Evolutionary conservation across 2,113 vertebrate genomes (phyloP), one percentile per base, ranked within the genome.

Genomic region (Pholis gunnellus): DNA sequence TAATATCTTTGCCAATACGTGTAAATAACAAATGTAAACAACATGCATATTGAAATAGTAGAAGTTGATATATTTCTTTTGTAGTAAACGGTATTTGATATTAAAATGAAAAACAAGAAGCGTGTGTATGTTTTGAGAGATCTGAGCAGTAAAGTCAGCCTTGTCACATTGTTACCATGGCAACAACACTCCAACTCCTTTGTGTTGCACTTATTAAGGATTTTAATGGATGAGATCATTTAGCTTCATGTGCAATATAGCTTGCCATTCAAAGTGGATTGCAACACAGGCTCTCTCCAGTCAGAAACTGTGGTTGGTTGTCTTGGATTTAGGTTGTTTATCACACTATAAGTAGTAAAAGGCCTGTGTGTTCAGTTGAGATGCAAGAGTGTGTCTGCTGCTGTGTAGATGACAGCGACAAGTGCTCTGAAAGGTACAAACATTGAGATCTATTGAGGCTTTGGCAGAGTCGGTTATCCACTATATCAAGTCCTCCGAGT

Each of bases 101-200:
- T 42, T 34, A 40, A 63, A 70, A 46, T 61, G 4, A 71, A 70
- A 74, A 67, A 56, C 63, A 57, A 14, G 10, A 31, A 2, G 52
- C 34, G 50, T 71, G 50, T 71, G 52, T 40, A 38, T 63, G 31
- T 74, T 81, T 73, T 52, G 27, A 11, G 34, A 66, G 38, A 82
- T 82, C 46, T 72, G 17, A 38, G 69, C 20, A 42, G 54, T 25
- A 57, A 78, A 77, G 74, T 68, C 50, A 70, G 44, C 20, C 48
- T 60, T 56, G 57, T 75, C 75, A 70, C 44, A 38, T 9, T 34
- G 89, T 85, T 88, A 85, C 86, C 75, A 80, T 80, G 57, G 86
- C 72, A 86, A 91, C 86, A 80, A 0, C 42, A 9, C 73, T 68
- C 15, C 67, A 77, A 75, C 40, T 38, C 60, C 65, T 72, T 77